These are phyloP conservation scores for Coremacera marginata DNA, from an alignment of 2,888 invertebrate genomes.

Conservation along the genomic window DNA sequence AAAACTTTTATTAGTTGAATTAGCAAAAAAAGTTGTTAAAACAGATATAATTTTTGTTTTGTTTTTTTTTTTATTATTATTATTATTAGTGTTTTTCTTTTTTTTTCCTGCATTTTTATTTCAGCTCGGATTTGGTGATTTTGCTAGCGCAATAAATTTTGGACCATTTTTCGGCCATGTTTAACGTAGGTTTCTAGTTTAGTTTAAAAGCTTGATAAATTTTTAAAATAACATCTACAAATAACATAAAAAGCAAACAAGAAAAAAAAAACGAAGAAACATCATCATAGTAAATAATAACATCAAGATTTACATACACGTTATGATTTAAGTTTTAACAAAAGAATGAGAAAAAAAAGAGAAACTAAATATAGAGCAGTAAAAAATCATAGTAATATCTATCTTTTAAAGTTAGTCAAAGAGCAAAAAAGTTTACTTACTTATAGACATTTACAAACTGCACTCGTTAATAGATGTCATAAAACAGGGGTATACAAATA, in stretches of 20 bases:
- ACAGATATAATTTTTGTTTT: not conserved
- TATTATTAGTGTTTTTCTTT: not conserved
- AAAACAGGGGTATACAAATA: no score
- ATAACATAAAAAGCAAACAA: not conserved
- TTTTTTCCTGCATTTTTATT: not conserved
- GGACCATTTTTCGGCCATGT: not conserved
- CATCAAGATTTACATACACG: not conserved
- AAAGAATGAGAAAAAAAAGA: not conserved
- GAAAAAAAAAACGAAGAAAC: not conserved
- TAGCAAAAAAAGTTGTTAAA: not conserved
- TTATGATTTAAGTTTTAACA: not conserved
- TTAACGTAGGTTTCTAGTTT: not conserved
- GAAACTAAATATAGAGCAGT: not conserved
- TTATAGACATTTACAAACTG: no score
- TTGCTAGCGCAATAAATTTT: constrained; percentile 13
- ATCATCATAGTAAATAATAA: not conserved
- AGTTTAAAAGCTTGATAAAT: constrained; percentile 11
- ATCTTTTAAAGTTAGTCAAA: no score
- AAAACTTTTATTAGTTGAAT: not conserved
- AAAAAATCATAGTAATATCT: no score
- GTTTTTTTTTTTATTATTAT: not conserved
- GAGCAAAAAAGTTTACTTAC: no score
- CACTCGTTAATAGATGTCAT: no score
- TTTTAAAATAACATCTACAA: not conserved
- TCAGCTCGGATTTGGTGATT: not conserved